Evolutionary conservation across 2,797 vertebrate genomes (phyloP), one percentile per base, ranked within the genome.

Genomic region (Malacoraja senta): DNA sequence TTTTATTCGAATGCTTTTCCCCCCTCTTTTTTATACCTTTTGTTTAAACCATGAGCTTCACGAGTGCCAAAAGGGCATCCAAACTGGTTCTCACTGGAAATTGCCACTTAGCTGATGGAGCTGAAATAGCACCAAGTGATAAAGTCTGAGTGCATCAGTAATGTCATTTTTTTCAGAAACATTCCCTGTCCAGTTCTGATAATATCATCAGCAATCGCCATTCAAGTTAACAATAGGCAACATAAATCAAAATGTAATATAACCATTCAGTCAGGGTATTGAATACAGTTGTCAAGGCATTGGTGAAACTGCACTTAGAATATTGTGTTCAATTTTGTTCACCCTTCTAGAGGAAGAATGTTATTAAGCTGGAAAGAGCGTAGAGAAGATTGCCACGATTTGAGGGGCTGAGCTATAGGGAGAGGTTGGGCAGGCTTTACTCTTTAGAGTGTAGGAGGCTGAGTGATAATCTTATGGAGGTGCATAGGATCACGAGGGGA

Each of bases 131-230:
- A 91, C 26, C 3, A 8, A 72, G 32, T 26, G 90, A 71, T 71
- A 91, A 91, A 24, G 63, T 26, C 68, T 91, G 88, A 86, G 58
- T 86, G 58, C 58, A 86, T 86, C 83, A 65, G 83, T 65, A 58
- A 86, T 65, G 83, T 65, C 83, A 86, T 65, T 65, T 86, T 65
- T 65, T 13, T 86, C 29, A 86, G 83, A 86, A 86, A 63, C 83
- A 63, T 61, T 1, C 32, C 61, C 61, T 86, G 83, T 86, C 83
- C 83, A 63, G 61, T 65, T 29, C 83, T 86, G 83, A 86, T 65
- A 86, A 86, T 86, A 86, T 86, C 83, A 86, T 86, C 83, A 86
- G 29, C 58, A 86, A 61, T 86, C 83, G 63, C 83, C n/a, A 86
- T 86, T 86, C 83, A 86, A 86, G 58, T 63, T 86, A 63, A 32